These are phyloP conservation scores for Ammodramus savannarum DNA, from an alignment of 2,113 vertebrate genomes.

Conservation along the genomic window DNA sequence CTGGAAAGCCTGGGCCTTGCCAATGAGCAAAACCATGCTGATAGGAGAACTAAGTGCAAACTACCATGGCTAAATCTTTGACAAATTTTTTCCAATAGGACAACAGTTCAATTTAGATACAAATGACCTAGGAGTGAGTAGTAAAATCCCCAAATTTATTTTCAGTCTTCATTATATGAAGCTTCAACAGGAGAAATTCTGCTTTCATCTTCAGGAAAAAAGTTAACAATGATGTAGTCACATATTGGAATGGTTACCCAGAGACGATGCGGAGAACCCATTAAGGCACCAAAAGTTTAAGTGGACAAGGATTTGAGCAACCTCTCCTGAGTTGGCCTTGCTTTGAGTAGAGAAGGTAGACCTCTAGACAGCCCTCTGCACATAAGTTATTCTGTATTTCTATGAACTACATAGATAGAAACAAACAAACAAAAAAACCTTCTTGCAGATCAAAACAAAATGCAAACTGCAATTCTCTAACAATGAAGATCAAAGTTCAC, in stretches of 20 bases:
- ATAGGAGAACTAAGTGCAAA: background rate
- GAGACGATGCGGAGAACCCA: fast-evolving
- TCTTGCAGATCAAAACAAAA: background rate
- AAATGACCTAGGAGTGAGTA: background rate
- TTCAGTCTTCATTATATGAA: background rate
- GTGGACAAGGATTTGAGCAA: background rate
- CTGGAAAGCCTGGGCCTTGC: background rate
- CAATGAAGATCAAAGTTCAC: background rate
- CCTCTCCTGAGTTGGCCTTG: background rate
- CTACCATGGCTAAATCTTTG: background rate
- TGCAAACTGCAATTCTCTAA: fast-evolving
- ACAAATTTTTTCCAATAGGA: background rate
- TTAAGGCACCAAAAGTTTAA: background rate
- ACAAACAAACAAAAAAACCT: fast-evolving
- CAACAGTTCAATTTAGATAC: background rate
- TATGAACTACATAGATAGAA: background rate
- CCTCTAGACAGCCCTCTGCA: background rate
- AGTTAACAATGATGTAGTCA: background rate
- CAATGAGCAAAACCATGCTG: background rate
- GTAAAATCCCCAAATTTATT: background rate
- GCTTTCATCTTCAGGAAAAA: background rate
- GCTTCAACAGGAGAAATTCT: background rate
- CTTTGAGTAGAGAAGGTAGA: background rate
- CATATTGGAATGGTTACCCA: fast-evolving
- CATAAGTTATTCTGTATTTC: background rate